Base-by-base conservation (phyloP, 2,797 vertebrate genomes). In the Hypotaenidia philippensis region DNA sequence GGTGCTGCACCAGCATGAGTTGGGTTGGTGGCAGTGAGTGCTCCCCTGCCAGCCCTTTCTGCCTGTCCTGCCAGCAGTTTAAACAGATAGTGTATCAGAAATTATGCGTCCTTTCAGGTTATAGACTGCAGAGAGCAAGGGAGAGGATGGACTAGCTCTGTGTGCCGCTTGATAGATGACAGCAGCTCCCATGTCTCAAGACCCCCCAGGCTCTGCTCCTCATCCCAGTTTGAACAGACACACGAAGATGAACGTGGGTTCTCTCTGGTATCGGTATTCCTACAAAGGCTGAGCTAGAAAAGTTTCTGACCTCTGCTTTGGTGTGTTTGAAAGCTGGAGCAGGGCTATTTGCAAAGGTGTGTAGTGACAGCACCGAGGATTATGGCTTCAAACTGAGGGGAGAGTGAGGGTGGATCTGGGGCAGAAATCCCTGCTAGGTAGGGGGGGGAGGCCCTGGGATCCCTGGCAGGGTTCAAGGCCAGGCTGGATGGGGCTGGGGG, bases 31-130 rank as follows among this genome's bases (percentile, higher is more conserved):
- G 34, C 41, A 18, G 29, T 1, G 5, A 14, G 25, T 36, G 69
- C 69, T 61, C 10, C 50, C 27, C 50, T 0, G 0, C 26, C 26
- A 10, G 60, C 56, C 29, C 26, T 1, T 17, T 13, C 2, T 23
- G 9, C 12, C 74, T 63, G 32, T 19, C 27, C 68, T 23, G 23
- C 6, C 10, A 50, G 47, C 40, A 26, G 40, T 5, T 47, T 40
- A 52, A 56, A 52, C 25, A 36, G 34, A 76, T 45, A 19, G 26
- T 1, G 4, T 45, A 27, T 44, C 31, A 66, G 66, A 38, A 72
- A 64, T 59, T 11, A 25, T 1, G 1, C 2, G 4, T 44, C 11
- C 27, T 88, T 78, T 80, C 61, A 56, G 32, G 36, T 56, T 20
- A 11, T 29, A 16, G 20, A 3, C 27, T 15, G 11, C 34, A 20